Conservation (phyloP, 2,113 vertebrate genomes). For the Saguinus midas region DNA sequence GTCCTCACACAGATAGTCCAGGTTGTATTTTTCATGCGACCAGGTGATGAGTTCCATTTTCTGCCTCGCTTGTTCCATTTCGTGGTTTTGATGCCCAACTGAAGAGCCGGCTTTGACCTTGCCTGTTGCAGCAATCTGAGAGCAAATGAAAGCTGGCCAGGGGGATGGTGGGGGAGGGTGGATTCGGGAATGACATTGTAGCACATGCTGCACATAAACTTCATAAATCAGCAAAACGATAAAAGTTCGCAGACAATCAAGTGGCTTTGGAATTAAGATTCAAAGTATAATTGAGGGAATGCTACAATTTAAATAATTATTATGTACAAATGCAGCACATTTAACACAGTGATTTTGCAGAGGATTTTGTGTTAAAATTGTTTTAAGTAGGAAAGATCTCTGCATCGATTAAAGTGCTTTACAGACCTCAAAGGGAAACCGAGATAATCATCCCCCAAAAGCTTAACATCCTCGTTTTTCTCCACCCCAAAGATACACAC, state of each 20-base stretch:
- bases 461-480: too few relatives aligned
- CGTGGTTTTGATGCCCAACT: rapidly evolving
- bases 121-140: background rate
- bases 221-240: background rate
- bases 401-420: background rate
- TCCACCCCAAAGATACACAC: too few relatives aligned
- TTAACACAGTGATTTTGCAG: background rate
- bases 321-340: background rate
- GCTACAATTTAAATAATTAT: background rate
- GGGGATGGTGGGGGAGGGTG: rapidly evolving
- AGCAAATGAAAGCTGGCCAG: background rate
- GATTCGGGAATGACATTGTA: rapidly evolving
- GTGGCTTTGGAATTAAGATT: background rate
- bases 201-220: rapidly evolving
- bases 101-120: background rate
- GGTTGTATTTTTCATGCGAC: background rate
- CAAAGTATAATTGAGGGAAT: background rate
- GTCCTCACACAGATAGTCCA: rapidly evolving
- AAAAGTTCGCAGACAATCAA: background rate
- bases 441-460: background rate
- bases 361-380: background rate
- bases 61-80: background rate
- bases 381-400: background rate
- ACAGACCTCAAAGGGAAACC: background rate
- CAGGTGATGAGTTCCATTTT: background rate